Evolutionary conservation across 2,797 vertebrate species (phyloP).

Genomic region (Pipistrellus kuhlii): DNA sequence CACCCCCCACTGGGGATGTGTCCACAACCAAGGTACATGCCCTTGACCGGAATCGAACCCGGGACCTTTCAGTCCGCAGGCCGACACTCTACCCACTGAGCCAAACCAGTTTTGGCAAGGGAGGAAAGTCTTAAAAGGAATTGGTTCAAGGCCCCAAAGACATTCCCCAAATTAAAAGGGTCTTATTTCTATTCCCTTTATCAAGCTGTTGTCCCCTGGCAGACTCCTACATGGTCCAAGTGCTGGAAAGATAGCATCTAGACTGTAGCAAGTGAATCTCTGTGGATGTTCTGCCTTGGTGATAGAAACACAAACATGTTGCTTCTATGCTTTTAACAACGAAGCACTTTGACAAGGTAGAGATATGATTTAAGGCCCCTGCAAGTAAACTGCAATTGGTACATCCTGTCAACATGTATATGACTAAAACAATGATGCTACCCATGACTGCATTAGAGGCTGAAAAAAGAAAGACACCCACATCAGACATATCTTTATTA

Average conservation of each 20-base stretch:
- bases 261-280: background rate
- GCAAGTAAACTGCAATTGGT: slow-evolving; percentile 28
- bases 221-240: background rate
- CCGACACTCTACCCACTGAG: no score
- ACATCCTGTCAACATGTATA: background rate
- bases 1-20: no score
- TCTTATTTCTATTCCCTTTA: background rate
- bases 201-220: background rate
- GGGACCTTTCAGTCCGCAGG: no score
- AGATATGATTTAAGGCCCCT: slow-evolving; percentile 44
- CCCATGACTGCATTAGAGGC: background rate
- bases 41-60: no score
- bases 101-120: no score
- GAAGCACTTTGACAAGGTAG: slow-evolving; percentile 25
- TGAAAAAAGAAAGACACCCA: background rate
- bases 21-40: no score
- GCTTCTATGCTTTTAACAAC: slow-evolving; percentile 66
- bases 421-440: slow-evolving; percentile 48
- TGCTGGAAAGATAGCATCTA: slow-evolving; percentile 6
- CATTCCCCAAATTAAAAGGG: background rate
- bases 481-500: slow-evolving; percentile 44
- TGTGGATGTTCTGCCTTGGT: background rate
- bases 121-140: background rate
- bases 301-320: slow-evolving; percentile 10
- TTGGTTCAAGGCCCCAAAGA: background rate